Conservation (phyloP, 2,797 vertebrate species). For the Euphonia xanthogaster region DNA sequence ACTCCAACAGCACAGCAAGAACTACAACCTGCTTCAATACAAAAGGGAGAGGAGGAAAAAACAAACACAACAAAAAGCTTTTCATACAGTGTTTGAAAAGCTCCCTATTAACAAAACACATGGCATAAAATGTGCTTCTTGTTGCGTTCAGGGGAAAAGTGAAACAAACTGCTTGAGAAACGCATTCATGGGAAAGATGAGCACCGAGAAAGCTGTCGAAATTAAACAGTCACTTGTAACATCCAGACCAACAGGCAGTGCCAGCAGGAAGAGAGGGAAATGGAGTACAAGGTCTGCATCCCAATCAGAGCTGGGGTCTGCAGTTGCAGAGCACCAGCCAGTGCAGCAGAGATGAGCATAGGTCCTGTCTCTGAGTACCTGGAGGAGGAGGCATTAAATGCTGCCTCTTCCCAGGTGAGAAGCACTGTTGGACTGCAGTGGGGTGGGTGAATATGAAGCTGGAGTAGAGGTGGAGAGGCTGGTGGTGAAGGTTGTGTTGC, state of each 20-base stretch:
- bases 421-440: background rate
- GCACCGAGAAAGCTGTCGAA: constrained; percentile 7
- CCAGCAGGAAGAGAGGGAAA: constrained; percentile 18
- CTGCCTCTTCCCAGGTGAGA: background rate
- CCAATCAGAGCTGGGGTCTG: constrained; percentile 28
- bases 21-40: constrained; percentile 40
- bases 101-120: constrained; percentile 63
- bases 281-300: constrained; percentile 25
- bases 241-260: constrained; percentile 30
- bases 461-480: background rate
- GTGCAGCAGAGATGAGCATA: background rate
- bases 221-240: constrained; percentile 25
- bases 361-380: background rate
- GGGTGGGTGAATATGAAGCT: background rate
- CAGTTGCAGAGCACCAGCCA: background rate
- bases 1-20: constrained; percentile 29
- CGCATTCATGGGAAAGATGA: constrained; percentile 1
- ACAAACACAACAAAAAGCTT: constrained; percentile 70
- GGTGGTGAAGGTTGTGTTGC: background rate
- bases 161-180: constrained; percentile 48
- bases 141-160: background rate
- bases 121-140: constrained; percentile 41
- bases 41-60: constrained; percentile 57
- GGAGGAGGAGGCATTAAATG: background rate
- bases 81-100: constrained; percentile 69